These are phyloP conservation scores for Rhopalosiphum nymphaeae DNA, from an alignment of 2,888 invertebrate genomes.

Conservation along the genomic window DNA sequence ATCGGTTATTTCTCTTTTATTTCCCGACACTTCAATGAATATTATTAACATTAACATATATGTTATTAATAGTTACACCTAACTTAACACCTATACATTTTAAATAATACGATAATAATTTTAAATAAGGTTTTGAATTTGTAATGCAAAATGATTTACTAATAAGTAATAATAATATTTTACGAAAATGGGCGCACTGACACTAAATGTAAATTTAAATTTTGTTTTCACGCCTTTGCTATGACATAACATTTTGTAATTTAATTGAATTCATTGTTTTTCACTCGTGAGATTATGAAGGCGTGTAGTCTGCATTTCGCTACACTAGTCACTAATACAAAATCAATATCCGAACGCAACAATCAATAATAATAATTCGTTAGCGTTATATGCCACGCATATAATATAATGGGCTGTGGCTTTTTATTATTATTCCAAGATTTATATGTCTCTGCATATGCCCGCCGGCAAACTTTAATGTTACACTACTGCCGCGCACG, in stretches of 20 bases:
- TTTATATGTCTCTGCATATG: constrained; percentile 29
- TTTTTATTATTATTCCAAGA: constrained; percentile 30
- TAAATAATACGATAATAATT: not conserved
- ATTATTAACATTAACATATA: constrained; percentile 12
- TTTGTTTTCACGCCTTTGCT: constrained; percentile 29
- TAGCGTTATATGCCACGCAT: not conserved
- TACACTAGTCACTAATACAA: constrained; percentile 24
- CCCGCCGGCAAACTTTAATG: constrained; percentile 32
- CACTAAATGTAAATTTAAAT: constrained; percentile 13
- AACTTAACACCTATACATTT: constrained; percentile 6
- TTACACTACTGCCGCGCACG: constrained; percentile 37
- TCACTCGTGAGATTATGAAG: not conserved
- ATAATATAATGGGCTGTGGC: constrained; percentile 18
- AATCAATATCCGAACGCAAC: constrained; percentile 20
- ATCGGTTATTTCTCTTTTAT: not conserved
- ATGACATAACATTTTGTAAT: not conserved
- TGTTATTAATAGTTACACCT: not conserved
- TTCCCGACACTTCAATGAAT: not conserved
- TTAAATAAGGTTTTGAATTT: constrained; percentile 1
- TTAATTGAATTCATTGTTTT: constrained; percentile 37
- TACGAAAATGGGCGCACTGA: not conserved
- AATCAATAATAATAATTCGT: constrained; percentile 33
- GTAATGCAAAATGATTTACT: constrained; percentile 19
- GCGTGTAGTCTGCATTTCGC: constrained; percentile 38
- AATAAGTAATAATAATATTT: not conserved